Evolutionary conservation across 2,888 invertebrate species (phyloP).

Genomic region (Cheilosia soror): DNA sequence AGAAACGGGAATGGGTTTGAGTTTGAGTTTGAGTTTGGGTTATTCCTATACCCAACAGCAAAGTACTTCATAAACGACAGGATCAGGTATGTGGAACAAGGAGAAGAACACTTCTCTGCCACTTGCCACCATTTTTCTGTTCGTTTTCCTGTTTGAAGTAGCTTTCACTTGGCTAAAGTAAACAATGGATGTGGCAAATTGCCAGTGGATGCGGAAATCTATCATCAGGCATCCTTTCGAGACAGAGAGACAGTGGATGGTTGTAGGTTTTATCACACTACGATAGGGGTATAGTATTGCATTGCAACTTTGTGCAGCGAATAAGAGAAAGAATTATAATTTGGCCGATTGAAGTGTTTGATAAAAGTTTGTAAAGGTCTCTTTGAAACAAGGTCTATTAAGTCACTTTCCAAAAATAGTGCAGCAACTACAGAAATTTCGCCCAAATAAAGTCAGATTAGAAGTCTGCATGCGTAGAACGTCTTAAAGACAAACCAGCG

Average conservation of each 20-base stretch:
- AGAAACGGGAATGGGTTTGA: slow-evolving; percentile 23
- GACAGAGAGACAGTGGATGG: background rate
- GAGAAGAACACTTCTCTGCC: slow-evolving; percentile 3
- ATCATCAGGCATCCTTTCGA: slow-evolving; percentile 43
- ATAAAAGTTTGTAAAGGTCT: background rate
- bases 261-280: slow-evolving; percentile 13
- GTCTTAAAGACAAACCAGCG: no score
- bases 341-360: background rate
- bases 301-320: background rate
- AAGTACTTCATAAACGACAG: slow-evolving; percentile 5
- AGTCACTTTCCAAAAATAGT: no score
- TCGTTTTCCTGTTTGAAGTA: slow-evolving; percentile 21
- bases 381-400: background rate
- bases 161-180: slow-evolving; percentile 60
- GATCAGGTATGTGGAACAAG: slow-evolving; percentile 41
- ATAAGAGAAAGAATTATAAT: background rate
- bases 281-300: slow-evolving; percentile 29
- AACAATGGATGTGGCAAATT: slow-evolving; percentile 60
- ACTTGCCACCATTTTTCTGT: slow-evolving; percentile 52
- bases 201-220: slow-evolving; percentile 66
- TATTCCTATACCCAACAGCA: background rate
- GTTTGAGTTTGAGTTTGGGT: background rate
- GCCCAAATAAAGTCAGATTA: no score
- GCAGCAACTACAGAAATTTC: no score
- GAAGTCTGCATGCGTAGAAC: no score